A percentile compares a stretch with the other conserved stretches of the same genome.
Evolutionary conservation across 92 coral and sea anemone genomes (phyloP).

Genomic region (Paragorgia papillata): DNA sequence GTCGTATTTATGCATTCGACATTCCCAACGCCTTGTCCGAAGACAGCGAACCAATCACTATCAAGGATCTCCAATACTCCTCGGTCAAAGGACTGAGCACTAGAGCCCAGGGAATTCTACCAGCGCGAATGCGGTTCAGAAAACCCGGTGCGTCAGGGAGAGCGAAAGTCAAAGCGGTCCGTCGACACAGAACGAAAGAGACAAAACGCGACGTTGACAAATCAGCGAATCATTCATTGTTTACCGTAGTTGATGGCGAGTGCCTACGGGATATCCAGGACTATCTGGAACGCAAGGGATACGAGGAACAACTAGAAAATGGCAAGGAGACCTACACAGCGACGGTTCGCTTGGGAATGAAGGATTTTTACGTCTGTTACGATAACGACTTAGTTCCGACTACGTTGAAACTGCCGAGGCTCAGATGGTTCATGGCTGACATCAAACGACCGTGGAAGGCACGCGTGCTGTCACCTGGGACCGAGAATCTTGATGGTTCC

Average conservation of each 20-base stretch:
- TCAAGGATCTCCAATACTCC: slow-evolving; percentile 71
- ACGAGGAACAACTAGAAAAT: slow-evolving; percentile 4
- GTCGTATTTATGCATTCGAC: slow-evolving; percentile 85
- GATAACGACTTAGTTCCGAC: slow-evolving; percentile 57
- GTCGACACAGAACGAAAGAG: slow-evolving; percentile 22
- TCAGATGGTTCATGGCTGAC: slow-evolving; percentile 90
- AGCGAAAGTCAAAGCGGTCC: not conserved
- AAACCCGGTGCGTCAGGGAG: slow-evolving; percentile 69
- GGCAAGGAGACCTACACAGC: slow-evolving; percentile 33
- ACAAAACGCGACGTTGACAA: slow-evolving; percentile 36
- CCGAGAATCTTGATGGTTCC: slow-evolving; percentile 68
- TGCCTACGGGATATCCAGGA: slow-evolving; percentile 2
- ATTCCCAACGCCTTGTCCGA: slow-evolving; percentile 88
- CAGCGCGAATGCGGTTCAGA: slow-evolving; percentile 64
- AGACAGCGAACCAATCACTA: slow-evolving; percentile 84
- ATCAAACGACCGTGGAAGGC: slow-evolving; percentile 87
- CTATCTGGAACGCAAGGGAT: slow-evolving; percentile 32
- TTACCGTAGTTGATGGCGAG: slow-evolving; percentile 15
- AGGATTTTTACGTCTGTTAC: slow-evolving; percentile 62
- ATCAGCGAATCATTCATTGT: slow-evolving; percentile 32
- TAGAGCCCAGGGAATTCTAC: not conserved
- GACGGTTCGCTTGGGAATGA: slow-evolving; percentile 51
- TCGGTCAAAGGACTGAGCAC: slow-evolving; percentile 33
- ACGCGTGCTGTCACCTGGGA: slow-evolving; percentile 48
- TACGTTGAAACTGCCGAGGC: slow-evolving; percentile 63